Percentiles rank a stretch among this genome's conserved stretches.
Conservation (phyloP, 2,888 invertebrate genomes). For the Lepetodrilus schrolli region DNA sequence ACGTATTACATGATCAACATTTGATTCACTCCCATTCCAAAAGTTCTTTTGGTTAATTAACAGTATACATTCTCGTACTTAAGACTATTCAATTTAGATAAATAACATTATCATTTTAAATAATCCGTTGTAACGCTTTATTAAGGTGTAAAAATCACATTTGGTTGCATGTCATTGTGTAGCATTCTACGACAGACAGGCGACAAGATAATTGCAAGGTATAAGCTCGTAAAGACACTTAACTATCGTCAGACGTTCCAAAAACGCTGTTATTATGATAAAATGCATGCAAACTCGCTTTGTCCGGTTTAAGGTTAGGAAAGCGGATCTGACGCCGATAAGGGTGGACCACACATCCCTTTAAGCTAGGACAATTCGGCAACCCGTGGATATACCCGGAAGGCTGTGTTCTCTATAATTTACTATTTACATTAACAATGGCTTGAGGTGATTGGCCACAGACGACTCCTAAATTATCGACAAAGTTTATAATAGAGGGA, state of each 20-base stretch:
- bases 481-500: slow-evolving; percentile 2
- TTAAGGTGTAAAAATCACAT: too few relatives aligned
- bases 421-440: not conserved
- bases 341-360: not conserved
- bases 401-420: not conserved
- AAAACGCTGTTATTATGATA: not conserved
- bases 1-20: too few relatives aligned
- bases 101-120: too few relatives aligned
- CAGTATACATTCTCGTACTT: too few relatives aligned
- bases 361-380: slow-evolving; percentile 4
- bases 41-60: too few relatives aligned
- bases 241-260: not conserved
- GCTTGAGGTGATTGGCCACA: not conserved
- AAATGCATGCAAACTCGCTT: not conserved
- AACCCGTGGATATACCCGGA: not conserved
- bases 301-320: slow-evolving; percentile 9
- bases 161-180: too few relatives aligned
- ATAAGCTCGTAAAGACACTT: not conserved
- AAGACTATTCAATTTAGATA: too few relatives aligned
- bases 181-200: too few relatives aligned
- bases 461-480: slow-evolving; percentile 12
- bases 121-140: too few relatives aligned
- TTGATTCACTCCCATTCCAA: too few relatives aligned
- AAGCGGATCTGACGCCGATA: slow-evolving; percentile 22
- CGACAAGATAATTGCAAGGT: not conserved